These are phyloP conservation scores for Magallana nippona DNA, from an alignment of 2,888 invertebrate species.

Conservation along the genomic window DNA sequence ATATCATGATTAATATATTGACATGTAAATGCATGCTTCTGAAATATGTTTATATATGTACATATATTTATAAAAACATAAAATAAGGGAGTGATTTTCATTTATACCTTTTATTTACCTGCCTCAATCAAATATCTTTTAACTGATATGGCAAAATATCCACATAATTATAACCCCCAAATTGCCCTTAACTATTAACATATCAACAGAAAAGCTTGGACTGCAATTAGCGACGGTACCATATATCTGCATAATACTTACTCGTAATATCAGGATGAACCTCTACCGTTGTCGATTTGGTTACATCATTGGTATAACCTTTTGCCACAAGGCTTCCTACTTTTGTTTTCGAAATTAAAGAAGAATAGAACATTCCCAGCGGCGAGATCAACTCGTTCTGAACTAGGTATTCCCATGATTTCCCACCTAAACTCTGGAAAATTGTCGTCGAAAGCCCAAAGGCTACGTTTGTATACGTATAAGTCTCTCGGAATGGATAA, in stretches of 20 bases:
- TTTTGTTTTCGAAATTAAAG: slow-evolving; percentile 65
- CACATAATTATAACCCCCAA: too few species aligned
- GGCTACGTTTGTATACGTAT: slow-evolving; percentile 73
- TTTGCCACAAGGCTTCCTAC: slow-evolving; percentile 64
- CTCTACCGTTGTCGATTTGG: slow-evolving; percentile 52
- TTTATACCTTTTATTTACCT: too few species aligned
- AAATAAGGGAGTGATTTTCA: too few species aligned
- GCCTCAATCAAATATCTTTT: too few species aligned
- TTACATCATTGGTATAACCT: slow-evolving; percentile 62
- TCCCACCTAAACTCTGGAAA: slow-evolving; percentile 66
- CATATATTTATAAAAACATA: too few species aligned
- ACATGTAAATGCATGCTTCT: too few species aligned
- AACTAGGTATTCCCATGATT: slow-evolving; percentile 73
- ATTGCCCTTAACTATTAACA: too few species aligned
- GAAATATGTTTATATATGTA: too few species aligned
- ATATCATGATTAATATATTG: too few species aligned
- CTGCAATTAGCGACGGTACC: too few species aligned
- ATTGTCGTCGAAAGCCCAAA: slow-evolving; percentile 73
- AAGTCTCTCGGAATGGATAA: slow-evolving; percentile 67
- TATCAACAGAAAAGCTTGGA: too few species aligned
- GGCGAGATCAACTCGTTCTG: slow-evolving; percentile 68
- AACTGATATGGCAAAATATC: too few species aligned
- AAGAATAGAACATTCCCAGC: slow-evolving; percentile 70
- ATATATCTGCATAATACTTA: background rate
- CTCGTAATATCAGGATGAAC: slow-evolving; percentile 53